A percentile compares a stretch with the other conserved stretches of the same genome.
Conservation (phyloP, 2,888 invertebrate species). For the Drosophila birchii region DNA sequence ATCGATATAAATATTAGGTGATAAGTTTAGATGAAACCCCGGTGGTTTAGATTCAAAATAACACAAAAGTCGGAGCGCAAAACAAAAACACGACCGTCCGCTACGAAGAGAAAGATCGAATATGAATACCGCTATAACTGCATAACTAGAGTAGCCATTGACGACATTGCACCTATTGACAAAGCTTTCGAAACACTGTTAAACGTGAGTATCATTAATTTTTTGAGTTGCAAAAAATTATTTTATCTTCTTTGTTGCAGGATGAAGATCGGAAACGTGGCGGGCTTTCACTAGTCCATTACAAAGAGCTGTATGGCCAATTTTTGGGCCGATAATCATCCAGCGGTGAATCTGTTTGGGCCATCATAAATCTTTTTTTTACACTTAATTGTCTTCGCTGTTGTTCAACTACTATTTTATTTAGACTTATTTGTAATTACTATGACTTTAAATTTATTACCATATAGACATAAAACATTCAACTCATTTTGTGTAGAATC, state of each 20-base stretch:
- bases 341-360: constrained; percentile 92
- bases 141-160: constrained; percentile 91
- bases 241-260: constrained; percentile 83
- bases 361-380: constrained; percentile 86
- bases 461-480: constrained; percentile 67
- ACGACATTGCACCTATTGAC: constrained; percentile 90
- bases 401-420: constrained; percentile 82
- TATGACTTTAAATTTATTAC: constrained; percentile 74
- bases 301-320: constrained; percentile 93
- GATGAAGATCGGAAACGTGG: constrained; percentile 93
- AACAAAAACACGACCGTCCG: too few species aligned
- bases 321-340: constrained; percentile 91
- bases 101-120: too few species aligned
- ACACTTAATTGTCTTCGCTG: constrained; percentile 82
- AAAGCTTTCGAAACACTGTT: constrained; percentile 91
- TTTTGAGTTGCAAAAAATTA: background rate
- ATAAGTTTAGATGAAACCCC: too few species aligned
- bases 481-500: constrained; percentile 76
- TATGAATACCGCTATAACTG: constrained; percentile 94
- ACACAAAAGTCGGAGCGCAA: too few species aligned
- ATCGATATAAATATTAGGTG: too few species aligned
- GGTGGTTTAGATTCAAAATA: too few species aligned
- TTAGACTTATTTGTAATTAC: constrained; percentile 79
- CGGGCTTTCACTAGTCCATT: constrained; percentile 90
- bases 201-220: constrained; percentile 86